Evolutionary conservation across 53 echinoderm and acorn worm species (phyloP).

Genomic region (Paracentrotus lividus): DNA sequence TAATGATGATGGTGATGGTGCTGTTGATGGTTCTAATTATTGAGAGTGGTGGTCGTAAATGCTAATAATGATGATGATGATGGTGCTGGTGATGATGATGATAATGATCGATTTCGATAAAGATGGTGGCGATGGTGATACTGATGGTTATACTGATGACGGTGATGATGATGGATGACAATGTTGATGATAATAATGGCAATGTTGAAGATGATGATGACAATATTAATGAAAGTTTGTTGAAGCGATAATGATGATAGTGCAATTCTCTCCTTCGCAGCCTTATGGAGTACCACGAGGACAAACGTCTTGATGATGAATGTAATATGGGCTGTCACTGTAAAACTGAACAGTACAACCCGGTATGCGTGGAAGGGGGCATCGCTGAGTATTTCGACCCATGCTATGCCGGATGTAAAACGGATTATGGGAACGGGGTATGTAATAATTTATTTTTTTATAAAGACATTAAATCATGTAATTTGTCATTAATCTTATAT

Average conservation of each 20-base stretch:
- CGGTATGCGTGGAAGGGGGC: conserved; percentile 80
- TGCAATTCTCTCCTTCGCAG: conserved; percentile 9
- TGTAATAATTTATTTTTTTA: background rate
- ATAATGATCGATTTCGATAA: too few relatives aligned
- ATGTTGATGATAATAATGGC: background rate
- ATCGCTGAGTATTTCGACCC: conserved; percentile 83
- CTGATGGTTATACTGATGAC: background rate
- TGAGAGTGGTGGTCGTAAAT: background rate
- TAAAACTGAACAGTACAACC: conserved; percentile 73
- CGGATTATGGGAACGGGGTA: conserved; percentile 69
- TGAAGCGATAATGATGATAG: too few relatives aligned
- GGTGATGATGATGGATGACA: background rate
- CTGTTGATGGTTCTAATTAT: too few relatives aligned
- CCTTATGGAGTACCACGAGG: conserved; percentile 47
- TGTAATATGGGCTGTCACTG: conserved; percentile 80
- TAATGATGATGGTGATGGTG: background rate
- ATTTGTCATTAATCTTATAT: too few relatives aligned
- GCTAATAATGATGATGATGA: background rate
- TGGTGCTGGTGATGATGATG: too few relatives aligned
- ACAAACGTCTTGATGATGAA: background rate
- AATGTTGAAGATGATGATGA: background rate
- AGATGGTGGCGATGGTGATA: background rate
- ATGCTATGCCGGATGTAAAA: conserved; percentile 85
- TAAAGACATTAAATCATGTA: too few relatives aligned
- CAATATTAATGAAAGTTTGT: background rate